Evolutionary conservation across 2,797 vertebrate species (phyloP).

Genomic region (Anomalospiza imberbis): DNA sequence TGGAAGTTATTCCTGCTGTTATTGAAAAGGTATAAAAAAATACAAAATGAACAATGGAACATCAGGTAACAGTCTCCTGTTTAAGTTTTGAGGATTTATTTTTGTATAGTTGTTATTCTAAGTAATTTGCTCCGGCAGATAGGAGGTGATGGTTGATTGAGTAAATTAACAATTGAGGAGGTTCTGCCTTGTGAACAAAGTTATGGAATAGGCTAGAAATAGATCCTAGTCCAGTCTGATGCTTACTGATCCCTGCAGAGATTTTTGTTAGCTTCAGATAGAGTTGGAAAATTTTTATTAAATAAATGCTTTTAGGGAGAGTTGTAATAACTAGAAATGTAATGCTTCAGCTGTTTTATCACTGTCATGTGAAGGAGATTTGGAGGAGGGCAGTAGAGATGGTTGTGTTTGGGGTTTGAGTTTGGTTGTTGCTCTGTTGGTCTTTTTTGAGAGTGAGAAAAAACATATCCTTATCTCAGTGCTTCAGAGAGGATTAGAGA

Average conservation of each 20-base stretch:
- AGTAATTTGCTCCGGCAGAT: not conserved
- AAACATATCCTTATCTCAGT: not conserved
- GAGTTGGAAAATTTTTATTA: not conserved
- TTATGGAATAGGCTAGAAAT: not conserved
- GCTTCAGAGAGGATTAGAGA: not conserved
- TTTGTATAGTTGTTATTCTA: not conserved
- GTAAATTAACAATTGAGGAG: not conserved
- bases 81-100: not conserved
- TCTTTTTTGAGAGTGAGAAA: not conserved
- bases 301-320: not conserved
- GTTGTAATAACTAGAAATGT: not conserved
- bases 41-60: not conserved
- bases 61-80: not conserved
- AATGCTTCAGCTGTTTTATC: not conserved
- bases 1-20: slow-evolving; percentile 86
- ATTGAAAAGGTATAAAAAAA: slow-evolving; percentile 88
- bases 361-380: not conserved
- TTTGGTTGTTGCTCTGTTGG: not conserved
- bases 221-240: not conserved
- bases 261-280: not conserved
- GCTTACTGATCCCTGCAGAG: not conserved
- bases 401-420: not conserved
- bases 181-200: not conserved
- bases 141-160: not conserved
- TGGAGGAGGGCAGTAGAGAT: not conserved